Percentiles rank a stretch among this genome's conserved stretches.
Evolutionary conservation across 2,113 vertebrate genomes (phyloP).

Genomic region (Lepus timidus): DNA sequence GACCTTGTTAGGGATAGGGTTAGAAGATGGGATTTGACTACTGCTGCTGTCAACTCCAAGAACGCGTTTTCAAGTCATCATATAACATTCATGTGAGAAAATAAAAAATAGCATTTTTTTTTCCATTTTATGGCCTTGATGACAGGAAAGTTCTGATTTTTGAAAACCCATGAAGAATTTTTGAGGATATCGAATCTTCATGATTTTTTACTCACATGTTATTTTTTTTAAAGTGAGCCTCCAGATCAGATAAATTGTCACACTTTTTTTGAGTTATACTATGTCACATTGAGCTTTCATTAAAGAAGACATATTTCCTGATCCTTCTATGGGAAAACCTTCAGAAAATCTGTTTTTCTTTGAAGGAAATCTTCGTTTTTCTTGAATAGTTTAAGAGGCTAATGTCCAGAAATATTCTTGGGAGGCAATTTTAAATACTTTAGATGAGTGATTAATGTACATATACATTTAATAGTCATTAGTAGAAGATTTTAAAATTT

Average conservation of each 20-base stretch:
- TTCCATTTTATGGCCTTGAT: background rate
- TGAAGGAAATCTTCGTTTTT: slow-evolving; percentile 51
- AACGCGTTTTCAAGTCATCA: slow-evolving; percentile 33
- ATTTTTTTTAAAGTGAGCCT: background rate
- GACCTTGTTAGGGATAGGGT: slow-evolving; percentile 48
- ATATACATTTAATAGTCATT: slow-evolving; percentile 47
- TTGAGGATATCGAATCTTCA: background rate
- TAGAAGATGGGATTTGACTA: slow-evolving; percentile 44
- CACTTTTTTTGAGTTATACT: background rate
- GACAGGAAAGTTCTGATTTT: slow-evolving; percentile 29
- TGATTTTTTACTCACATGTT: background rate
- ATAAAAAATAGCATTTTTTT: slow-evolving; percentile 14
- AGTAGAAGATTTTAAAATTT: slow-evolving; percentile 16
- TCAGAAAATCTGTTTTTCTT: slow-evolving; percentile 1
- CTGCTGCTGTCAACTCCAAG: slow-evolving; percentile 36
- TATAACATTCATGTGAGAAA: slow-evolving; percentile 57
- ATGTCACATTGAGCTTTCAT: background rate
- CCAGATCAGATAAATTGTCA: background rate
- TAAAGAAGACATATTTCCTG: slow-evolving; percentile 8
- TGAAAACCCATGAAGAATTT: background rate
- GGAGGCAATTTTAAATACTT: slow-evolving; percentile 59
- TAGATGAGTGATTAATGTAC: slow-evolving; percentile 28
- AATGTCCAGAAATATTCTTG: background rate
- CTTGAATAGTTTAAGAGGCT: slow-evolving; percentile 11
- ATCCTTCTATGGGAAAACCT: background rate